Percentiles rank a stretch among this genome's conserved stretches.
phyloP scores from a whole-genome alignment of 2,797 vertebrate species.

The Rhincodon typus region DNA sequence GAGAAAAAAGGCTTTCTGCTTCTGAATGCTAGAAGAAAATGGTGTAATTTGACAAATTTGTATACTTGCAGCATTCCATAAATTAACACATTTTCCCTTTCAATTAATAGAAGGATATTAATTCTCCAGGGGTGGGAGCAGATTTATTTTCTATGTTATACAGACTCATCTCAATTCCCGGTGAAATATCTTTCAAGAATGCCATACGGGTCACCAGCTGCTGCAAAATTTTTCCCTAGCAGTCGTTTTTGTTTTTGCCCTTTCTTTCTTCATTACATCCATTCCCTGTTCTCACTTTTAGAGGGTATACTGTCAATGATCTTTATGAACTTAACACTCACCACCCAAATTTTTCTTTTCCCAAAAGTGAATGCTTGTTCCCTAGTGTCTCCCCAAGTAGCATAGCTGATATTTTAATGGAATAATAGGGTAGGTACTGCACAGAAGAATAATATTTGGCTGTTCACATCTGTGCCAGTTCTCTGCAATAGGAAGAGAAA shows the following conservation, averaged over 20 bases:
- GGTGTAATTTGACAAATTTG: background rate
- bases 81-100: background rate
- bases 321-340: background rate
- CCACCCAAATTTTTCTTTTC: background rate
- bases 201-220: too few relatives aligned
- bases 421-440: background rate
- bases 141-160: background rate
- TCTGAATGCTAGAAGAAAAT: background rate
- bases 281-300: background rate
- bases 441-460: background rate
- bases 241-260: too few relatives aligned
- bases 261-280: background rate
- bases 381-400: background rate
- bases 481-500: background rate
- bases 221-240: background rate
- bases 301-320: background rate
- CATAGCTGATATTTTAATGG: background rate
- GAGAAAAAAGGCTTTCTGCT: background rate
- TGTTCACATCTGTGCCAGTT: background rate
- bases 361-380: background rate
- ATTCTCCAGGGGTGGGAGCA: background rate
- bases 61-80: background rate
- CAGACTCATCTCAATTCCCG: background rate
- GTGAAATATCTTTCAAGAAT: background rate
- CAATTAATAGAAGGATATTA: background rate